A percentile compares a stretch with the other conserved stretches of the same genome.
These are phyloP conservation scores for Cynocephalus volans DNA, from an alignment of 2,113 vertebrate genomes.

Conservation along the genomic window DNA sequence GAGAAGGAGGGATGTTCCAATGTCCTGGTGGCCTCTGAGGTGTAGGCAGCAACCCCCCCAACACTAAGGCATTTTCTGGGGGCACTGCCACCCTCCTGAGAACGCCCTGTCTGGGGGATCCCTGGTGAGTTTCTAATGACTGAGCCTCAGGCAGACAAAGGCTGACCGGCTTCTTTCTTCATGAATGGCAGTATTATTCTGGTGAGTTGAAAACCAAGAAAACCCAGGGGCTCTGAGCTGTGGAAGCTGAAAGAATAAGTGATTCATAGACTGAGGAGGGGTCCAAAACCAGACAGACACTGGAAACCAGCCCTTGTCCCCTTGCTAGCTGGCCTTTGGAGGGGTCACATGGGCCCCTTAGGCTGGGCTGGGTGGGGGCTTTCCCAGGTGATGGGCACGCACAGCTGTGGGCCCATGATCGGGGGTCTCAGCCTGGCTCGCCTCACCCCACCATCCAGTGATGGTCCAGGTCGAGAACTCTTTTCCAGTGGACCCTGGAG, in stretches of 20 bases:
- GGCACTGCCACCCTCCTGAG: constrained; percentile 8
- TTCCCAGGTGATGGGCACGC: background rate
- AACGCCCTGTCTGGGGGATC: background rate
- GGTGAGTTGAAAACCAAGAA: constrained; percentile 70
- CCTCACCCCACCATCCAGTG: accelerated
- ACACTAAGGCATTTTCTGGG: constrained; percentile 47
- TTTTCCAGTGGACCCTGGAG: background rate
- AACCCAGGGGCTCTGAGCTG: constrained; percentile 45
- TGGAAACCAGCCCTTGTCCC: background rate
- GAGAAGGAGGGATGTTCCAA: background rate
- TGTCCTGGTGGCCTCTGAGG: background rate
- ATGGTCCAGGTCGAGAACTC: background rate
- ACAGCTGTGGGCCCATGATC: accelerated
- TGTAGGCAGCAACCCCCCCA: accelerated
- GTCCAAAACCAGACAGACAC: background rate
- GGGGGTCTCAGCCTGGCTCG: accelerated
- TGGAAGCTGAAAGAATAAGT: background rate
- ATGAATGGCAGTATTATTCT: background rate
- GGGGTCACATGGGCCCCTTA: background rate
- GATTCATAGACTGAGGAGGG: background rate
- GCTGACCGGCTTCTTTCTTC: background rate
- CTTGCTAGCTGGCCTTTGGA: background rate
- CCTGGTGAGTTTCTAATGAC: constrained; percentile 10
- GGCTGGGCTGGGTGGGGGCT: background rate
- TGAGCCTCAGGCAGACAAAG: constrained; percentile 31